Percentiles rank a stretch among this genome's conserved stretches.
Conservation (phyloP, 2,113 vertebrate genomes). For the Myiopsitta monachus region DNA sequence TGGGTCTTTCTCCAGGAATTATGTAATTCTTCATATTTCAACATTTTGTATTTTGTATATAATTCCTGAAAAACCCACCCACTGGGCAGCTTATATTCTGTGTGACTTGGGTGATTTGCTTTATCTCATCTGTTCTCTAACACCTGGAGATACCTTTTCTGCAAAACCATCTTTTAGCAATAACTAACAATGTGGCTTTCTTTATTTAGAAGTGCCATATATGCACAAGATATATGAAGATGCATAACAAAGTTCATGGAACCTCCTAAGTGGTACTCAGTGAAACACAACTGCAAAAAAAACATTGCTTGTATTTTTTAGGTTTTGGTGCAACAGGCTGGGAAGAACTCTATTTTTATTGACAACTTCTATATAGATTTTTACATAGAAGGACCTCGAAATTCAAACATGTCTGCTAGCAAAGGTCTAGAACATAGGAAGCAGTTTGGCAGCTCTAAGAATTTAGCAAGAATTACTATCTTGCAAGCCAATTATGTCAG, state of each 20-base stretch:
- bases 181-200: not conserved
- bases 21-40: not conserved
- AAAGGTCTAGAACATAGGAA: not conserved
- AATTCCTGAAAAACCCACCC: not conserved
- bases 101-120: not conserved
- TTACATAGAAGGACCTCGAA: not conserved
- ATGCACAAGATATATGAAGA: not conserved
- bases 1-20: not conserved
- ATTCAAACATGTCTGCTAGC: not conserved
- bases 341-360: not conserved
- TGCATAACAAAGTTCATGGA: not conserved
- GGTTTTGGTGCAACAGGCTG: not conserved
- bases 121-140: not conserved
- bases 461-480: not conserved
- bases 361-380: not conserved
- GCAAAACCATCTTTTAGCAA: not conserved
- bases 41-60: not conserved
- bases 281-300: not conserved
- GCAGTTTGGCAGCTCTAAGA: not conserved
- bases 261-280: not conserved
- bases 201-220: not conserved
- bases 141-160: not conserved
- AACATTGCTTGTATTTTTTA: not conserved
- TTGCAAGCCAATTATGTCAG: not conserved
- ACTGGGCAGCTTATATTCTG: not conserved